phyloP scores from a whole-genome alignment of 2,113 vertebrate species.

The Mugil cephalus region DNA sequence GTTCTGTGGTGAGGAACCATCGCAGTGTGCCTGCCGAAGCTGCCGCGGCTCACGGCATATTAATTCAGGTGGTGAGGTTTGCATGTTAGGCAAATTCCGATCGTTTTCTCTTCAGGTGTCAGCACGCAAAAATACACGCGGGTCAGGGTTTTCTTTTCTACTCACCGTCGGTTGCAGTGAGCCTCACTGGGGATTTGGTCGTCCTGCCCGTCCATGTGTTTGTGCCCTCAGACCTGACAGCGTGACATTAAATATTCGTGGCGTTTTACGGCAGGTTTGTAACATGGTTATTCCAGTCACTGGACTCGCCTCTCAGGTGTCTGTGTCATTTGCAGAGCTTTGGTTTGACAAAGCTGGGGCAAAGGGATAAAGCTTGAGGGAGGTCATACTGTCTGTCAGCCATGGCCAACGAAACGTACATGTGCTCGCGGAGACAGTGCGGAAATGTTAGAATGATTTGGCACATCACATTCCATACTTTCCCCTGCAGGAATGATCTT shows the following conservation, averaged over 20 bases:
- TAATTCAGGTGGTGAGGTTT: conserved; percentile 30
- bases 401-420: conserved; percentile 6
- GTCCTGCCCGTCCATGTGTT: conserved; percentile 59
- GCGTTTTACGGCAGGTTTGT: conserved; percentile 72
- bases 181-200: conserved; percentile 48
- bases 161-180: conserved; percentile 46
- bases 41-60: conserved; percentile 28
- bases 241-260: conserved; percentile 77
- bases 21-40: conserved; percentile 31
- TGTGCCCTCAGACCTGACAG: conserved; percentile 72
- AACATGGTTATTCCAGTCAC: conserved; percentile 77
- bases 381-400: conserved; percentile 21
- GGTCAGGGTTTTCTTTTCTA: conserved; percentile 31
- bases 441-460: conserved; percentile 13
- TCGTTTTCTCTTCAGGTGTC: conserved; percentile 19
- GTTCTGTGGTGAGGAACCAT: conserved; percentile 30
- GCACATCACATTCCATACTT: conserved; percentile 3
- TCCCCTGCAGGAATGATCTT: too few species aligned
- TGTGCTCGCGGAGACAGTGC: conserved; percentile 4
- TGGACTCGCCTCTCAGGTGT: conserved; percentile 47
- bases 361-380: conserved; percentile 38
- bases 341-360: conserved; percentile 48
- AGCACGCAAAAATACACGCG: not conserved
- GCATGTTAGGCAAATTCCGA: conserved; percentile 19
- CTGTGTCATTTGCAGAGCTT: conserved; percentile 45